Base-by-base conservation (phyloP, 2,797 vertebrate species). In the Simalia tracyae region DNA sequence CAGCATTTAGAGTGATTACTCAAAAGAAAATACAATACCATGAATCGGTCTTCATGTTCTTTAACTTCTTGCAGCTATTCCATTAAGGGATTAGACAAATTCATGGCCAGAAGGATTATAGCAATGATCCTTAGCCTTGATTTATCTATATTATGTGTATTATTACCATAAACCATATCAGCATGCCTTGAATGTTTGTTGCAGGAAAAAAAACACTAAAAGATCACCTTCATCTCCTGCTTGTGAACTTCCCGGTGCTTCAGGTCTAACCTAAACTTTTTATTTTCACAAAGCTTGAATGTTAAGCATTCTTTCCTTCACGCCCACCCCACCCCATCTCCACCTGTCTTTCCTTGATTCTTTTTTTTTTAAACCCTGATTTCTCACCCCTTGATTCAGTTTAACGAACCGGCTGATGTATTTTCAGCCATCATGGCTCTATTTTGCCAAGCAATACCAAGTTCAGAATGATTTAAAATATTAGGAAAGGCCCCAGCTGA, bases 361-460 rank as follows among this genome's bases (percentile, higher is more conserved):
- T 87, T 72, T 42, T 42, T 90, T 72, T 81, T n/a, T 0, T 72
- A 9, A 54, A 88, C 46, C n/a, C 56, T 1, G 63, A 17, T 50
- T 90, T 26, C 81, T 90, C 28, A 46, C 4, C 56, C 84, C 24
- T 76, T 68, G 9, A 81, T 92, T 56, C 50, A 68, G 91, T 72
- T 28, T 56, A 86, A 94, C 86, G 87, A 90, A 85, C 86, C 86
- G 89, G 66, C 50, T 81, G 92, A 66, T 24, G 7, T 19, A 68
- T 90, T 91, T 94, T 84, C 94, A 96, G 72, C 81, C 64, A 57
- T 92, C 84, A 22, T 86, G 54, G 93, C 46, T 91, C 11, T 9
- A 66, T 89, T 93, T 88, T 89, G 84, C 86, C 85, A 42, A 46
- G 90, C 89, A 76, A 84, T 91, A 61, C 61, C 85, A 54, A 46